These are phyloP conservation scores for Microtus montanus DNA, from an alignment of 2,113 vertebrate species.

Conservation along the genomic window DNA sequence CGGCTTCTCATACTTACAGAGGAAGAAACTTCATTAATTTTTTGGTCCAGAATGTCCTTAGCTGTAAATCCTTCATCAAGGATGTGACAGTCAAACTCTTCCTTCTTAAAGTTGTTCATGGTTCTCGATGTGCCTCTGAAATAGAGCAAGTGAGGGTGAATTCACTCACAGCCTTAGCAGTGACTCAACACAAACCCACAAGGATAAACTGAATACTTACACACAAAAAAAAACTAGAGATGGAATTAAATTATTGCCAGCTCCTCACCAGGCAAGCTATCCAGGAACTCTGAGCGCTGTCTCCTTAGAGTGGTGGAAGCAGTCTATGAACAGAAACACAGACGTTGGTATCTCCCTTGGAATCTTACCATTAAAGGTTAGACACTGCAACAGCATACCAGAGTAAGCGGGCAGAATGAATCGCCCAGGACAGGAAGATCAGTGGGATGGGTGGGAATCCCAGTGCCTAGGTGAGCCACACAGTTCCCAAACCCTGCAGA, in stretches of 20 bases:
- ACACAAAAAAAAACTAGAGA: conserved; percentile 82
- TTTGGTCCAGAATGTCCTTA: conserved; percentile 95
- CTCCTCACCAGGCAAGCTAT: conserved; percentile 83
- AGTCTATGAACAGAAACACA: conserved; percentile 77
- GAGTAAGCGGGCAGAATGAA: neutral
- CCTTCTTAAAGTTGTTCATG: conserved; percentile 88
- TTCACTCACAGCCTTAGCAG: neutral
- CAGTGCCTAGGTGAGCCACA: too few relatives aligned
- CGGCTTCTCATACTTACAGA: conserved; percentile 87
- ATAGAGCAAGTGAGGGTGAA: conserved; percentile 70
- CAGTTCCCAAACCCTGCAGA: neutral
- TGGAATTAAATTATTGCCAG: conserved; percentile 78
- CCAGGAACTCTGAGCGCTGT: conserved; percentile 87
- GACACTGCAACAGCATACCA: neutral
- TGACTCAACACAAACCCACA: neutral
- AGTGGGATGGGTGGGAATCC: neutral
- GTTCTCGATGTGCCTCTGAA: conserved; percentile 70
- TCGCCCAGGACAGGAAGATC: neutral
- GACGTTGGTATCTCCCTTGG: neutral
- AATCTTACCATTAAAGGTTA: neutral
- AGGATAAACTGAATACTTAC: conserved; percentile 79
- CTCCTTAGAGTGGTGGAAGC: conserved; percentile 77
- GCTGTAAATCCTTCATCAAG: conserved; percentile 97
- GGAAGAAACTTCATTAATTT: conserved; percentile 95
- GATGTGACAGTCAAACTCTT: conserved; percentile 92